These are phyloP conservation scores for Rattus norvegicus DNA, from an alignment of 2,113 vertebrate species.

Conservation along the genomic window GRCr8 NC_086026.1:62016501-62017000, in stretches of 20 bases:
- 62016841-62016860: background rate
- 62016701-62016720: background rate
- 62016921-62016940: background rate
- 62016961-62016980: background rate
- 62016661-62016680: background rate
- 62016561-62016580: background rate
- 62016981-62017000: background rate
- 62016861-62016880: background rate
- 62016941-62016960: background rate
- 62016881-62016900: background rate
- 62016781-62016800: background rate
- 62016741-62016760: background rate
- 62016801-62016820: background rate
- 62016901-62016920: background rate
- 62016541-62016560: background rate
- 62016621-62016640: background rate
- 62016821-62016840: conserved; percentile 15
- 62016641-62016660: background rate
- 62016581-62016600: background rate
- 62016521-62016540: background rate
- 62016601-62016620: background rate
- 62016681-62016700: background rate
- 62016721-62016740: background rate
- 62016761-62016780: background rate
- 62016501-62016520: conserved; percentile 32